Conservation (phyloP, 64 coral and sea anemone genomes). For the Stylophora pistillata region DNA sequence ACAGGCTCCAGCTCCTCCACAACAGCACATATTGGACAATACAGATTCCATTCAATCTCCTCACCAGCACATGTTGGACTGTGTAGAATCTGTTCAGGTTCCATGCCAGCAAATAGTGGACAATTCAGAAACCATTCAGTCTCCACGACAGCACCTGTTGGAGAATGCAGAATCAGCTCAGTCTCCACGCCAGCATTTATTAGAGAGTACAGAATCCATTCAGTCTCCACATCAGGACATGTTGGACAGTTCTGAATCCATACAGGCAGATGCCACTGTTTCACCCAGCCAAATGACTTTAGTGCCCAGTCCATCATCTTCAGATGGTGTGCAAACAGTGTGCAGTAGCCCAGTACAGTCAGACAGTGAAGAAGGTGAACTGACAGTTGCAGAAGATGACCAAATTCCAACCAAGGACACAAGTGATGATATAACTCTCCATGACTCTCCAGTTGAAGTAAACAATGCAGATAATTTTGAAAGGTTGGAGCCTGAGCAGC, state of each 20-base stretch:
- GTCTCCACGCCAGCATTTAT: not conserved
- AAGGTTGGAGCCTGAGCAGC: slow-evolving; percentile 37
- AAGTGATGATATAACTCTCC: not conserved
- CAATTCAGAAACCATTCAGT: no score
- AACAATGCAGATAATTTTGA: not conserved
- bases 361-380: slow-evolving; percentile 17
- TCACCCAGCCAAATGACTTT: slow-evolving; percentile 31
- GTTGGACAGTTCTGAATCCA: not conserved
- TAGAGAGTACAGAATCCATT: not conserved
- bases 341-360: slow-evolving; percentile 25
- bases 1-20: slow-evolving; percentile 13
- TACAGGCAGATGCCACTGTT: not conserved
- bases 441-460: not conserved
- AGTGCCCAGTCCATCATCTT: slow-evolving; percentile 25
- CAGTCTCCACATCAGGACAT: not conserved
- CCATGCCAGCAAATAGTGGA: no score
- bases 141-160: not conserved
- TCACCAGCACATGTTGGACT: no score
- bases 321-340: slow-evolving; percentile 27
- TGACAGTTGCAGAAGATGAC: slow-evolving; percentile 30
- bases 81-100: no score
- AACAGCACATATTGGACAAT: not conserved
- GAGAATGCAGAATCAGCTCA: not conserved
- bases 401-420: slow-evolving; percentile 43
- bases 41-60: not conserved